phyloP scores from a whole-genome alignment of 2,888 invertebrate genomes.

The Trichopoda pennipes region DNA sequence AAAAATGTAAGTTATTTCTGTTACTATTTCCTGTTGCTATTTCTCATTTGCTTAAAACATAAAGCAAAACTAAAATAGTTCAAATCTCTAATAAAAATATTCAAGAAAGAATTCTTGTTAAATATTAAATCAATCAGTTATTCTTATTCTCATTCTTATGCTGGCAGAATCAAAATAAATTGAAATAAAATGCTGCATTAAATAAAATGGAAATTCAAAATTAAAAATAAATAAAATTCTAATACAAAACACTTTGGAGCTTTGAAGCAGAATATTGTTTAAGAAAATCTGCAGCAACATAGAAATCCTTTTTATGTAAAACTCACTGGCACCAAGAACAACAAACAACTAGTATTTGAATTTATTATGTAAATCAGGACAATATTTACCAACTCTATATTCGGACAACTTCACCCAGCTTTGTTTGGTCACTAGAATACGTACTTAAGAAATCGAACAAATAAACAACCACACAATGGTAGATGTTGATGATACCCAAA shows the following conservation, averaged over 20 bases:
- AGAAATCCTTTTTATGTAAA: conserved; percentile 71
- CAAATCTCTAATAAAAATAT: conserved; percentile 10
- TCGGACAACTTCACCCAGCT: conserved; percentile 38
- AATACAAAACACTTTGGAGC: conserved; percentile 74
- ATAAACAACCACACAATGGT: conserved; percentile 4
- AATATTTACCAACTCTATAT: conserved; percentile 36
- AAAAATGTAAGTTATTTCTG: too few relatives aligned
- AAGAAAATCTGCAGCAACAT: conserved; percentile 48
- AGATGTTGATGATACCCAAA: conserved; percentile 1
- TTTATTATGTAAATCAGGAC: conserved; percentile 76
- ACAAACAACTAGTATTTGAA: conserved; percentile 66
- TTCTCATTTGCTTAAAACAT: too few relatives aligned
- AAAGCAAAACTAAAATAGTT: too few relatives aligned
- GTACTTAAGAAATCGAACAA: not conserved
- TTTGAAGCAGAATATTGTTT: conserved; percentile 25
- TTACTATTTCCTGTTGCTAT: too few relatives aligned
- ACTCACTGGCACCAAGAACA: conserved; percentile 60
- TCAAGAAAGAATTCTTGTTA: not conserved
- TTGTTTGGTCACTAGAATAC: conserved; percentile 61
- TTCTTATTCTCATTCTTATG: too few relatives aligned
- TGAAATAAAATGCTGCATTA: conserved; percentile 69
- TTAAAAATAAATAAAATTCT: conserved; percentile 67
- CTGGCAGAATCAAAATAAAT: conserved; percentile 5
- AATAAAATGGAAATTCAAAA: conserved; percentile 21
- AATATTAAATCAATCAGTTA: conserved; percentile 20